Percentiles rank a stretch among this genome's conserved stretches.
Evolutionary conservation across 2,113 vertebrate genomes (phyloP).

Genomic region (Onychorhynchus coronatus): DNA sequence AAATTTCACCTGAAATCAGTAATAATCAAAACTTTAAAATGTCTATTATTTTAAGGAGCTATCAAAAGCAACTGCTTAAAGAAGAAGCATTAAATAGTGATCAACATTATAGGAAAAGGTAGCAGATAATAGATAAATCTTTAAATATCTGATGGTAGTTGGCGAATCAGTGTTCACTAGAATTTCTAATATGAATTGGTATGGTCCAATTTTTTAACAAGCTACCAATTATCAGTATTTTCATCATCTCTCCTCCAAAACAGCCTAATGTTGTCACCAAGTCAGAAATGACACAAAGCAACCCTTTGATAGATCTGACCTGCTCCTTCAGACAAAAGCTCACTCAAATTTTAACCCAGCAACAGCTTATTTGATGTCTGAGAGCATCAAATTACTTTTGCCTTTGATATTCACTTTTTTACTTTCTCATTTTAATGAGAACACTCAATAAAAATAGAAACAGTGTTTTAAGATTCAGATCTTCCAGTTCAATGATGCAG

Average conservation of each 20-base stretch:
- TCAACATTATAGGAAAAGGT: not conserved
- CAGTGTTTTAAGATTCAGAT: not conserved
- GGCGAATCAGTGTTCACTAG: not conserved
- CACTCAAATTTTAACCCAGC: not conserved
- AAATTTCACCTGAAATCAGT: not conserved
- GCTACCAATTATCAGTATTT: not conserved
- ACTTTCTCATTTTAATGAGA: not conserved
- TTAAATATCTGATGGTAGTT: not conserved
- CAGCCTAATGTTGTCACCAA: not conserved
- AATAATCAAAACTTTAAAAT: not conserved
- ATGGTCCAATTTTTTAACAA: not conserved
- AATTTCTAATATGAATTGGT: not conserved
- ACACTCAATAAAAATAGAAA: not conserved
- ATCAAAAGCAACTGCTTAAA: not conserved
- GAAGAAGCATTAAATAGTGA: not conserved
- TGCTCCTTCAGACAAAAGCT: not conserved
- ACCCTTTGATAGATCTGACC: not conserved
- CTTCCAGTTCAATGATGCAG: not conserved
- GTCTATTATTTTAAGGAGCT: not conserved
- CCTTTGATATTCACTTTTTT: not conserved
- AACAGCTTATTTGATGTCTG: not conserved
- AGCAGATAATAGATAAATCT: not conserved
- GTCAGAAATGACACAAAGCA: not conserved
- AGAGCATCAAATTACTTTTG: not conserved
- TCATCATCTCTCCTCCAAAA: not conserved